Conservation (phyloP, 2,797 vertebrate species). For the Coranthus polyacanthus region DNA sequence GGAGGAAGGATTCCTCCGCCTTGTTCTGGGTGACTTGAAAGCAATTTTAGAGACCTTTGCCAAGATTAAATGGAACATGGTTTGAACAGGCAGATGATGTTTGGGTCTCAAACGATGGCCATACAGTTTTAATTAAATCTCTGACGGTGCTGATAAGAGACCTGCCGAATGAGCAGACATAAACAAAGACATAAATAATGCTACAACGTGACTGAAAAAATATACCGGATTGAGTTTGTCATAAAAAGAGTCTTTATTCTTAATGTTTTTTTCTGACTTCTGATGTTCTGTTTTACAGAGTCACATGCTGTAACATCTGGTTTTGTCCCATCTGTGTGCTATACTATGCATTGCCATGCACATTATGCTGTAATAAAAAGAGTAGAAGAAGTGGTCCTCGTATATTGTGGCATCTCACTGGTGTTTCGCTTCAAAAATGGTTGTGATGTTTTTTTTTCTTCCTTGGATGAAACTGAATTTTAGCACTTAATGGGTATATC, state of each 20-base stretch:
- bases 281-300: too few species aligned
- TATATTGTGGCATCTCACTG: too few species aligned
- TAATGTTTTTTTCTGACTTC: not conserved
- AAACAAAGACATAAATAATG: conserved; percentile 39
- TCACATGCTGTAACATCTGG: too few species aligned
- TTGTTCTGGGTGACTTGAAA: conserved; percentile 76
- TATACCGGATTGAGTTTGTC: conserved; percentile 18
- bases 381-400: too few species aligned
- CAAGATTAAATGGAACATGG: conserved; percentile 58
- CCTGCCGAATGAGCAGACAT: conserved; percentile 37
- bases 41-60: conserved; percentile 64
- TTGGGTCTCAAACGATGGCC: conserved; percentile 55
- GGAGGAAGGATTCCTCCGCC: conserved; percentile 49
- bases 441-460: too few species aligned
- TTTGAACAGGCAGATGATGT: conserved; percentile 62
- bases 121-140: conserved; percentile 62
- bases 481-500: too few species aligned
- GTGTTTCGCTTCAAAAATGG: too few species aligned
- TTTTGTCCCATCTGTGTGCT: not conserved
- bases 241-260: not conserved
- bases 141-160: conserved; percentile 40
- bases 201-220: conserved; percentile 40
- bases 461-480: too few species aligned
- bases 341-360: not conserved
- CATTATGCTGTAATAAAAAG: too few species aligned